Evolutionary conservation across 2,888 invertebrate species (phyloP), one percentile per base, ranked within the genome.

Genomic region (Silvanus unidentatus): DNA sequence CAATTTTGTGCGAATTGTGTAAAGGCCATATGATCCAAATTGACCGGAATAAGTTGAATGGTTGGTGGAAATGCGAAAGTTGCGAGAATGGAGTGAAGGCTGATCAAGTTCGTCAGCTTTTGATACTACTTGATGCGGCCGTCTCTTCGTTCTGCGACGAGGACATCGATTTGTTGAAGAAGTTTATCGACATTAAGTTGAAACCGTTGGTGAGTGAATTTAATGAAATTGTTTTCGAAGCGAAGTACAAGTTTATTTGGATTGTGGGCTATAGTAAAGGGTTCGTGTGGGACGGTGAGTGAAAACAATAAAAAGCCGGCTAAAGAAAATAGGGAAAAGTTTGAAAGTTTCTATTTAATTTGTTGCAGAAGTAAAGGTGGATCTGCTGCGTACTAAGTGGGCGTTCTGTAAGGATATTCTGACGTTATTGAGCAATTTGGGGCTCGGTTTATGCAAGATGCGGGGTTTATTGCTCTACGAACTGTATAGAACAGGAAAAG

Each of bases 221-320:
- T 13, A 82, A 82, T 66, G 79, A 82, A 65, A 75, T 82, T 37
- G 73, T 77, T 40, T 65, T 82, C 16, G 81, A 83, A 59, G 68
- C 82, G 41, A 82, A 84, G 59, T 81, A 77, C 59, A 75, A 76
- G 47, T 71, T 83, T 8, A 71, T 84, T 52, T 82, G 80, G 72
- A 73, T 76, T 41, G 73, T 81, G 46, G 83, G 83, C 28, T 75
- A 81, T 55, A 63, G 66, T 9, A 71, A 77, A 34, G 77, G 75
- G 49, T 74, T 75, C 55, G 66, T 67, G 37, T 83, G 79, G 79
- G 68, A 75, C 63, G 80, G 84, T 84, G 70, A 40, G 50, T 39
- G 27, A 27, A 32, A 32, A 32, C n/a, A 22, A 22, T 22, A 22
- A 5, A 22, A 22, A 22, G 8, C 8, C 3, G 8, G 8, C 22